phyloP scores from a whole-genome alignment of 1,140 invertebrate species.

The Diploscapter pachys region DNA sequence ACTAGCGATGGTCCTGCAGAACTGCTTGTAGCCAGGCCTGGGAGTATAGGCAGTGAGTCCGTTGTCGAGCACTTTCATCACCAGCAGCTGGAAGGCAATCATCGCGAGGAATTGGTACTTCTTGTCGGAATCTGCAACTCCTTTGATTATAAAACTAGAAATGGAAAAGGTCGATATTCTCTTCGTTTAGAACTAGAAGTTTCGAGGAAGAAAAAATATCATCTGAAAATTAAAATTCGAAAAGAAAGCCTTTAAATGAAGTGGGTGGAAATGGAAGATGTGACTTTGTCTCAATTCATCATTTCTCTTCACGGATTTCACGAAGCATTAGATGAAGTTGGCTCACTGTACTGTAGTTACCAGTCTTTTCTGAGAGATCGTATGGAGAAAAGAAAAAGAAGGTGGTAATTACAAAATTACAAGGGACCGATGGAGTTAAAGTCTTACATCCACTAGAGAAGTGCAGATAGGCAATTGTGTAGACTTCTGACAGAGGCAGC shows the following conservation, averaged over 20 bases:
- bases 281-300: no score
- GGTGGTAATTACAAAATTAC: neutral
- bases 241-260: no score
- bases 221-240: no score
- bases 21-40: constrained; percentile 29
- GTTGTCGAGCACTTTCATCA: constrained; percentile 32
- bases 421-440: neutral
- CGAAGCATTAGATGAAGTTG: no score
- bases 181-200: no score
- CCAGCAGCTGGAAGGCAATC: constrained; percentile 34
- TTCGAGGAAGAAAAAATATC: no score
- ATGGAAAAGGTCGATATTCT: no score
- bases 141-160: no score
- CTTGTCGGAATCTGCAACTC: constrained; percentile 21
- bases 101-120: constrained; percentile 27
- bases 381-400: neutral
- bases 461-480: constrained; percentile 32
- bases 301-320: no score
- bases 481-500: constrained; percentile 28
- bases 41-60: constrained; percentile 23
- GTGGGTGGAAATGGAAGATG: no score
- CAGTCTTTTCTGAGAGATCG: neutral
- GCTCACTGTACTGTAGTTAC: no score
- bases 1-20: constrained; percentile 32
- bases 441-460: constrained; percentile 4